Percentiles rank a stretch among this genome's conserved stretches.
phyloP scores from a whole-genome alignment of 2,888 invertebrate species.

The Torymus auratus region DNA sequence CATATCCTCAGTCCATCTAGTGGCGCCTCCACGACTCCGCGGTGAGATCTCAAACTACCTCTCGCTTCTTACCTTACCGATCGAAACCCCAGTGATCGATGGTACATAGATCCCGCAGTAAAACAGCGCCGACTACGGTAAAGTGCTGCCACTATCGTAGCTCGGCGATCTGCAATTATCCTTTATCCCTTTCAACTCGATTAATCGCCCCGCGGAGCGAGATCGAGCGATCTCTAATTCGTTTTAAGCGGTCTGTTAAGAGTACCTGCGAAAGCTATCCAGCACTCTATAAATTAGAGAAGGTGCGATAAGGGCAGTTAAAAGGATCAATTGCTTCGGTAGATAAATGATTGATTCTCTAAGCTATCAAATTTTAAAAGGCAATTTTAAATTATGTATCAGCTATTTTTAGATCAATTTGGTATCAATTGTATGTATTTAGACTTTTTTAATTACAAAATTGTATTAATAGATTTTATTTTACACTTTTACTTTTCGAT shows the following conservation, averaged over 20 bases:
- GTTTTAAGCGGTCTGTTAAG: constrained; percentile 9
- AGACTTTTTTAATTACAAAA: no score
- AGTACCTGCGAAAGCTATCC: background rate
- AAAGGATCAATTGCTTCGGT: constrained; percentile 17
- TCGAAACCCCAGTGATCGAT: constrained; percentile 17
- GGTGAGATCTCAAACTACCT: background rate
- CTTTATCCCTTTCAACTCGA: constrained; percentile 4
- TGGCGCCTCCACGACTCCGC: constrained; percentile 11
- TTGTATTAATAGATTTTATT: no score
- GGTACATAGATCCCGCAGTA: constrained; percentile 9
- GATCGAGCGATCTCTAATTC: constrained; percentile 16
- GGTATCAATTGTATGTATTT: no score
- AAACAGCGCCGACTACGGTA: background rate
- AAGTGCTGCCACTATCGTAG: background rate
- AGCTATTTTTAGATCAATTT: no score
- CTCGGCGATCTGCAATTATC: constrained; percentile 30
- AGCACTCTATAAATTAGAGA: constrained; percentile 32
- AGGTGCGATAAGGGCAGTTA: constrained; percentile 15
- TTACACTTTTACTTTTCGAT: no score
- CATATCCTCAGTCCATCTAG: background rate
- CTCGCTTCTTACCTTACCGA: background rate
- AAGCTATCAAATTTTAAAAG: no score
- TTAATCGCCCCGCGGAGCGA: constrained; percentile 4
- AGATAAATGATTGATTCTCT: constrained; percentile 26
- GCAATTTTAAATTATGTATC: no score